Percentiles rank a stretch among this genome's conserved stretches.
phyloP scores from a whole-genome alignment of 2,113 vertebrate genomes.

The Lasiurus borealis region DNA sequence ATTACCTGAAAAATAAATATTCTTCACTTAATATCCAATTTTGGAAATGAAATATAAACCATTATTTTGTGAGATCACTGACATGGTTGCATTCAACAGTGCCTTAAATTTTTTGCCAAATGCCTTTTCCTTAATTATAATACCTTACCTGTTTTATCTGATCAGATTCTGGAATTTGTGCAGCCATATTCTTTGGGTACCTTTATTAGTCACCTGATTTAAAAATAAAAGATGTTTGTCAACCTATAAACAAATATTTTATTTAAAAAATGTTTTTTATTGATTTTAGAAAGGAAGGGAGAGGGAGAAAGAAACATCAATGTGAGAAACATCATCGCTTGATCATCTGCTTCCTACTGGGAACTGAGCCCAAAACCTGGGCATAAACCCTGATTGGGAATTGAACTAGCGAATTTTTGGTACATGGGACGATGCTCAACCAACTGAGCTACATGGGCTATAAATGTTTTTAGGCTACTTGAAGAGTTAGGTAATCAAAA shows the following conservation, averaged over 20 bases:
- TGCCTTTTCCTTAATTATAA: slow-evolving; percentile 42
- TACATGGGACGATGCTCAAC: background rate
- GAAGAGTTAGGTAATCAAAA: slow-evolving; percentile 48
- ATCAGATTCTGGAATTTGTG: slow-evolving; percentile 94
- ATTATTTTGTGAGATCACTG: slow-evolving; percentile 1
- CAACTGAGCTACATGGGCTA: background rate
- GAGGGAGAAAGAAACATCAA: no score
- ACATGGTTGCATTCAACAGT: background rate
- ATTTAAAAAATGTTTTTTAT: no score
- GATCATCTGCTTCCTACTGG: background rate
- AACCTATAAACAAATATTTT: slow-evolving; percentile 51
- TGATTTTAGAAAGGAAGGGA: no score
- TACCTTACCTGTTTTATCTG: slow-evolving; percentile 97
- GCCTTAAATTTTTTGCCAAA: background rate
- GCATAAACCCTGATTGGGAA: background rate
- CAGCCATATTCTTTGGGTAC: slow-evolving; percentile 89
- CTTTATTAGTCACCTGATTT: slow-evolving; percentile 80
- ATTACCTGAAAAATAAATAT: slow-evolving; percentile 7
- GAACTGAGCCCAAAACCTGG: background rate
- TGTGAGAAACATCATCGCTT: no score
- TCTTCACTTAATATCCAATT: slow-evolving; percentile 15
- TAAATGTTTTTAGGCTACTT: slow-evolving; percentile 16
- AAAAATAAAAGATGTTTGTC: slow-evolving; percentile 64
- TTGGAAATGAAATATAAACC: slow-evolving; percentile 34
- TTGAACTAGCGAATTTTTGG: background rate